These are phyloP conservation scores for Zele albiditarsus DNA, from an alignment of 2,888 invertebrate species.

Conservation along the genomic window DNA sequence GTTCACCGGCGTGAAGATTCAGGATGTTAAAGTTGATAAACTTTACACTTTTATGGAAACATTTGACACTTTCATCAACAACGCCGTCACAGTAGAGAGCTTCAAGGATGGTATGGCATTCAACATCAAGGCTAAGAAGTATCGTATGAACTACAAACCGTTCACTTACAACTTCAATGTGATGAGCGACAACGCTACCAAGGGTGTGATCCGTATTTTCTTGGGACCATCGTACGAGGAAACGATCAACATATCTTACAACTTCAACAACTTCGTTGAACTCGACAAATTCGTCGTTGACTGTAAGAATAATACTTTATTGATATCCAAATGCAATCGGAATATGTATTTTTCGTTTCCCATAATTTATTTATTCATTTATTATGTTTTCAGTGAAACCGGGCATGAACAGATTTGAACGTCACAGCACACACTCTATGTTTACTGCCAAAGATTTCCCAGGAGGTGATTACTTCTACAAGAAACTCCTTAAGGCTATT, in stretches of 20 bases:
- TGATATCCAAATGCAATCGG: neutral
- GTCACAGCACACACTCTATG: slow-evolving; percentile 61
- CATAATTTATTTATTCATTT: neutral
- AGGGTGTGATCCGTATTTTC: slow-evolving; percentile 78
- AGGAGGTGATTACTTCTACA: slow-evolving; percentile 62
- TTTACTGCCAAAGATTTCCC: slow-evolving; percentile 59
- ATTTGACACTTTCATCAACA: slow-evolving; percentile 78
- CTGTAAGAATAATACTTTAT: slow-evolving; percentile 71
- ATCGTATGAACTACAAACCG: slow-evolving; percentile 81
- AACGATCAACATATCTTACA: slow-evolving; percentile 55
- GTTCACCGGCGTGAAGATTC: slow-evolving; percentile 77
- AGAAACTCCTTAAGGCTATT: slow-evolving; percentile 62
- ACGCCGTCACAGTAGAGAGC: slow-evolving; percentile 75
- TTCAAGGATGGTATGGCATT: slow-evolving; percentile 72
- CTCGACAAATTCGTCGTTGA: slow-evolving; percentile 76
- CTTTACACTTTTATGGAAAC: slow-evolving; percentile 82
- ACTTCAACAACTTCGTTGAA: slow-evolving; percentile 77
- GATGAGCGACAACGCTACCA: slow-evolving; percentile 77
- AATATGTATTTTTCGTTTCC: neutral
- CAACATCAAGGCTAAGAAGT: slow-evolving; percentile 78
- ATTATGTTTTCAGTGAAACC: slow-evolving; percentile 61
- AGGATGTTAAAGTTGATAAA: slow-evolving; percentile 79
- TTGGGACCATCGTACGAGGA: slow-evolving; percentile 79
- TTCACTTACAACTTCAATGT: slow-evolving; percentile 79
- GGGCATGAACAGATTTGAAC: slow-evolving; percentile 66